Percentiles rank a stretch among this genome's conserved stretches.
These are phyloP conservation scores for Microcebus murinus DNA, from an alignment of 2,113 vertebrate species.

Conservation along the genomic window DNA sequence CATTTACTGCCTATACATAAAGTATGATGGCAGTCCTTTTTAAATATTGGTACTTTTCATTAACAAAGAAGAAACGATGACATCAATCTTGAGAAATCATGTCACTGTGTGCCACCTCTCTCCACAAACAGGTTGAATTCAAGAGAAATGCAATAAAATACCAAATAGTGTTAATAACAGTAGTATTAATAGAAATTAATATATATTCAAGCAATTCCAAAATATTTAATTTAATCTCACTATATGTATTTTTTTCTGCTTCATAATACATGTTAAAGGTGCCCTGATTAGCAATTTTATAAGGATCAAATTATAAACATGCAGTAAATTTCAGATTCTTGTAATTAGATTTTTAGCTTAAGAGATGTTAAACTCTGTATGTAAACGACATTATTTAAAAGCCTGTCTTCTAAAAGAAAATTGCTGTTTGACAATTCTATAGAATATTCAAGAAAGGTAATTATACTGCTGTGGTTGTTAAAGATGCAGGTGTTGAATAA, in stretches of 20 bases:
- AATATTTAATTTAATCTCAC: slow-evolving; percentile 77
- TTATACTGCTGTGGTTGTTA: slow-evolving; percentile 85
- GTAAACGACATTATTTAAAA: slow-evolving; percentile 86
- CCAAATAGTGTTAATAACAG: slow-evolving; percentile 22
- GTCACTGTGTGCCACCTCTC: slow-evolving; percentile 3
- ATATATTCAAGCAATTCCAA: slow-evolving; percentile 68
- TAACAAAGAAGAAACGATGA: slow-evolving; percentile 58
- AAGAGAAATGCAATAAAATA: slow-evolving; percentile 63
- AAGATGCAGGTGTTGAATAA: slow-evolving; percentile 86
- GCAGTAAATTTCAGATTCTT: slow-evolving; percentile 83
- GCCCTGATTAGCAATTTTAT: slow-evolving; percentile 79
- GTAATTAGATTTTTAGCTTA: slow-evolving; percentile 85
- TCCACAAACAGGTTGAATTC: slow-evolving; percentile 51
- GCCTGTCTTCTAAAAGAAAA: slow-evolving; percentile 87
- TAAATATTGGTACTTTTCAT: slow-evolving; percentile 47
- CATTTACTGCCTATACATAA: slow-evolving; percentile 34
- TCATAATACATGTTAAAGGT: slow-evolving; percentile 75
- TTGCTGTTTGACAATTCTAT: slow-evolving; percentile 90
- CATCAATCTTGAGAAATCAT: slow-evolving; percentile 48
- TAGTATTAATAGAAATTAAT: slow-evolving; percentile 72
- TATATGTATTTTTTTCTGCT: slow-evolving; percentile 71
- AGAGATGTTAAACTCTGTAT: slow-evolving; percentile 86
- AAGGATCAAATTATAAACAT: slow-evolving; percentile 82
- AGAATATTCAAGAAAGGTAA: slow-evolving; percentile 89
- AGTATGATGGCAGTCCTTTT: slow-evolving; percentile 20